Base-by-base conservation (phyloP, 2,113 vertebrate genomes). In the Phalacrocorax brasilianus region DNA sequence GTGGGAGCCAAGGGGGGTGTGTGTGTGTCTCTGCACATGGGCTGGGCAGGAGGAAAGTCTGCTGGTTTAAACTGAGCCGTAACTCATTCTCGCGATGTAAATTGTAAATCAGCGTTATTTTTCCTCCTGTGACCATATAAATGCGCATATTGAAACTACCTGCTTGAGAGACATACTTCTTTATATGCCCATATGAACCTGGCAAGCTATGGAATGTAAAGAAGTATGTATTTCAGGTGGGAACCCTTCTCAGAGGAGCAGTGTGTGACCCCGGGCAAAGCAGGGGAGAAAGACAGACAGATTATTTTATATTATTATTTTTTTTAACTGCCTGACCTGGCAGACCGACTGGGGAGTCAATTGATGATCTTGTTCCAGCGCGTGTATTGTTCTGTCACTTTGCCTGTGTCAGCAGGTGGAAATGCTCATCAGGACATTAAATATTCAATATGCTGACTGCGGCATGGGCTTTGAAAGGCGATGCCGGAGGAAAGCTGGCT, bases 131-230 rank as follows among this genome's bases (percentile, higher is more conserved):
- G 95, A 97, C 93, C 84, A 84, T 96, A 96, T 93, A 91, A 96
- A 97, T 76, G 95, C 72, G 76, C 97, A 95, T 96, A 81, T 92
- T 77, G 97, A 98, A 97, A 97, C 97, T 97, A 92, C 99, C 99
- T 98, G 98, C 98, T 98, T 99, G 99, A 99, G 99, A 95, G 94
- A 99, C 99, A 99, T 99, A 99, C 99, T 99, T 99, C 99, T 99
- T 99, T 99, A 99, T 99, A 99, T 99, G 98, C 99, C 99, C 99
- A 99, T 99, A 99, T 99, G 99, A 98, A 99, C 98, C 98, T 98
- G 98, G 98, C 98, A 98, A 99, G 97, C 99, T 99, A 99, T 99
- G 99, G 99, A 99, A 99, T 99, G 99, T 99, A 99, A 99, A 99
- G 99, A 99, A 99, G 99, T 99, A 99, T 99, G 99, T 99, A 99